Base-by-base conservation (phyloP, 2,113 vertebrate species). In the Campylomormyrus numenius region DNA sequence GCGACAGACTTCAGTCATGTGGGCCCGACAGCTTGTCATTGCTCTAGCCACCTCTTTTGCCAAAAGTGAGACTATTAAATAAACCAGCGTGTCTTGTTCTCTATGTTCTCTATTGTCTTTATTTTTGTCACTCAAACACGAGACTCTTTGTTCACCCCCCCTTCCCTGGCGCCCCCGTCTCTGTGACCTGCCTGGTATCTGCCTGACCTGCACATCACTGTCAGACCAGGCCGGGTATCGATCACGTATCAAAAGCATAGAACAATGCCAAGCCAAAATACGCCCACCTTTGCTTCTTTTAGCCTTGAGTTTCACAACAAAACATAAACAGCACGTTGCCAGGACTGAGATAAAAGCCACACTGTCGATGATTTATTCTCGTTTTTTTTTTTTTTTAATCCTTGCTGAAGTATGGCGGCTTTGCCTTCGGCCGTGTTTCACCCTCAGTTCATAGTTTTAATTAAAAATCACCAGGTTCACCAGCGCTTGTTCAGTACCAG, bases 281-380 rank as follows among this genome's bases (percentile, higher is more conserved):
- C 74, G 17, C 74, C 74, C 35, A 15, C 74, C 35, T 42, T 8
- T 19, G 31, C 35, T 80, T 42, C 74, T 42, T 80, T 80, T 42
- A 80, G 74, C 35, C 17, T 19, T 42, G 74, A 19, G 35, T 19
- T 80, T 42, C 74, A 80, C 6, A 80, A 80, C 74, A 80, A 80
- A 80, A 80, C 74, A 17, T 39, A 85, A 85, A 85, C 83, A 85
- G 15, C 42, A 48, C 83, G 83, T 85, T 85, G 83, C 83, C 39
- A 42, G 83, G 83, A 46, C 45, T 48, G 19, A 85, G 9, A 46
- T 80, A 42, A 80, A 35, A 42, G 74, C 13, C 74, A 19, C 6
- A 80, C 74, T 19, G 35, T 39, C 1, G 74, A 80, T 80, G 74
- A 46, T 45, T 85, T 48, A 46, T 24, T 48, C 19, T 11, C 0